These are phyloP conservation scores for Ornithoptera priamus DNA, from an alignment of 2,888 invertebrate species.

Conservation along the genomic window DNA sequence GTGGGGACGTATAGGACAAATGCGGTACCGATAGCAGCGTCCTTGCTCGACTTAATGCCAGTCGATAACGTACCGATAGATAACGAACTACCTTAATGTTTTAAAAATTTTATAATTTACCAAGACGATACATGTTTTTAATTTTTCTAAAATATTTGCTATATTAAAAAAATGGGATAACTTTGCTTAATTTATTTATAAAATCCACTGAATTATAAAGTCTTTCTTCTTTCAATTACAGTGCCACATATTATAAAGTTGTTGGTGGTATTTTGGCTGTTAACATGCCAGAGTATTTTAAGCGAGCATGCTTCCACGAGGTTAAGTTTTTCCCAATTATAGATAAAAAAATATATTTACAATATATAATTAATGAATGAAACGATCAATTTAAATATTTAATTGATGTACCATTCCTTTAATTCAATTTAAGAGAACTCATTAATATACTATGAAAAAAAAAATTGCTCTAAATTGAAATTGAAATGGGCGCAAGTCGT, in stretches of 20 bases:
- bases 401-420: not conserved
- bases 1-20: constrained; percentile 39
- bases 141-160: not conserved
- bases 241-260: too few species aligned
- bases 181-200: not conserved
- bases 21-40: constrained; percentile 51
- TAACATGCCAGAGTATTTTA: too few species aligned
- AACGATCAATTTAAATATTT: too few species aligned
- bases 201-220: too few species aligned
- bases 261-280: too few species aligned
- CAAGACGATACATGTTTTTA: not conserved
- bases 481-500: constrained; percentile 53
- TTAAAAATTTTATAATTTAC: constrained; percentile 25
- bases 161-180: too few species aligned
- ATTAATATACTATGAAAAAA: constrained; percentile 43
- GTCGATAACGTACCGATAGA: constrained; percentile 55
- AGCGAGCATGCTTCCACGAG: too few species aligned
- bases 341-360: too few species aligned
- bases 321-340: too few species aligned
- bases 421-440: not conserved
- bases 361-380: too few species aligned
- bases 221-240: too few species aligned
- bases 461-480: constrained; percentile 59
- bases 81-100: constrained; percentile 33
- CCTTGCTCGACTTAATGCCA: constrained; percentile 67